Conservation (phyloP, 2,113 vertebrate genomes). For the Sterrhoptilus dennistouni region DNA sequence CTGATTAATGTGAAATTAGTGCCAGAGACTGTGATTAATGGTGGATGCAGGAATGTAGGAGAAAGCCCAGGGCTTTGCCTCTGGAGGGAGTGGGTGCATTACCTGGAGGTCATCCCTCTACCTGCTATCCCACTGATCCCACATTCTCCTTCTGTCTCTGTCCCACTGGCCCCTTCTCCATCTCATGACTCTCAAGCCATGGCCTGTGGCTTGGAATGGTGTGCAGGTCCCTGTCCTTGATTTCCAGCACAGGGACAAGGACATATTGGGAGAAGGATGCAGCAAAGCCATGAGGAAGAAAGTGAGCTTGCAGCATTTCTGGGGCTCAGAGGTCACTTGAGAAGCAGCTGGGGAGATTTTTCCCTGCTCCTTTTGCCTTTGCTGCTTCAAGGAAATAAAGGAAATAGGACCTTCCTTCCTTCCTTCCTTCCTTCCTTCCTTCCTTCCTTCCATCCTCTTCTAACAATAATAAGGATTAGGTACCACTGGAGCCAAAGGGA, state of each 20-base stretch:
- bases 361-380: background rate
- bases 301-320: background rate
- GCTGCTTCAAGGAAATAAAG: background rate
- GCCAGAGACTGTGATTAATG: background rate
- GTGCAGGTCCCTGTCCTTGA: background rate
- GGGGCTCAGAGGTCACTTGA: background rate
- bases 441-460: background rate
- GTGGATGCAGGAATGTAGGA: fast-evolving
- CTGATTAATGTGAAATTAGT: background rate
- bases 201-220: background rate
- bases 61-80: background rate
- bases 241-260: background rate
- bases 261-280: background rate
- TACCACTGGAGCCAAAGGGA: background rate
- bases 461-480: background rate
- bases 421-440: too few species aligned
- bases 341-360: background rate
- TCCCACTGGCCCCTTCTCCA: background rate
- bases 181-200: background rate
- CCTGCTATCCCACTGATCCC: background rate
- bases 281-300: background rate
- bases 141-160: background rate
- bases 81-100: background rate
- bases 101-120: background rate
- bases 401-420: background rate